Evolutionary conservation across 2,888 invertebrate species (phyloP), one percentile per base, ranked within the genome.

Genomic region (Electrophaes corylata): DNA sequence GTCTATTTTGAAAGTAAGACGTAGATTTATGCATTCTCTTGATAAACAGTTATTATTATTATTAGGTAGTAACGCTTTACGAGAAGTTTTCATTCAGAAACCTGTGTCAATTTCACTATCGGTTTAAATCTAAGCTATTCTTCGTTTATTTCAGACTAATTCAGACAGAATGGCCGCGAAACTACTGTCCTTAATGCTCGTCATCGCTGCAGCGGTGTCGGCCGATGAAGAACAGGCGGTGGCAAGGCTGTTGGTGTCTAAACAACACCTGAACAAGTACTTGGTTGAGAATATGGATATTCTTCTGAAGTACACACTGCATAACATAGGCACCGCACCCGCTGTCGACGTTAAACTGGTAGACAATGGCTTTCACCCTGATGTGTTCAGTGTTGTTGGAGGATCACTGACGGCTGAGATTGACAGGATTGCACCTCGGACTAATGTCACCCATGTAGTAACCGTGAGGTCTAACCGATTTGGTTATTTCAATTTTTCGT

Each of bases 401-500:
- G 99, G 99, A 44, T 95, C 97, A 83, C 91, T 97, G 57, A 93
- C 94, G 33, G 95, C 96, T 0, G 94, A 94, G 72, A 95, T 98
- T 74, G 97, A 98, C 73, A 94, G 98, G 71, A 97, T 99, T 77
- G 95, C 98, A 12, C 98, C 99, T 4, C 96, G 96, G 75, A 96
- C 96, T 11, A 99, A 99, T 88, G 96, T 98, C 2, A 96, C 98
- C 0, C 99, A 99, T 84, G 96, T 97, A 3, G 96, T 98, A 16
- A 96, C 99, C 5, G 95, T 99, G 10, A 93, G 96, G 63, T 99
- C 99, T 3, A 95, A 95, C 74, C 95, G 95, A 76, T 97, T 94
- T 78, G 99, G 99, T 26, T 97, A 97, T 84, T 99, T 98, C 92
- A 99, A 99, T 88, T 99, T 99, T 84, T 97, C 98, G 1, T 95